Evolutionary conservation across 2,888 invertebrate species (phyloP), one percentile per base, ranked within the genome.

Genomic region (Lysandra coridon): DNA sequence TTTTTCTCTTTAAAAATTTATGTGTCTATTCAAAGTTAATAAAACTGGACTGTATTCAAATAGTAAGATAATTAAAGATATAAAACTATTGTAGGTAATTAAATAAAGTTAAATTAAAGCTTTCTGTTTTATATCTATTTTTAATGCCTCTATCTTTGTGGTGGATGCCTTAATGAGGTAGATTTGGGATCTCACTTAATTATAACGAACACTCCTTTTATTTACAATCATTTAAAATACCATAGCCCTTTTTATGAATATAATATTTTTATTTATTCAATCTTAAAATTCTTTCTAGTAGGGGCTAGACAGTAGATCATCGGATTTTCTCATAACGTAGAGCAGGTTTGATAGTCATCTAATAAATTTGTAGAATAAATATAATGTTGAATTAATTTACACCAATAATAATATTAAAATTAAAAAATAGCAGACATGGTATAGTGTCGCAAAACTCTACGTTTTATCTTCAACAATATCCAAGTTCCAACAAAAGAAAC

Each of bases 1-100:
- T 14, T 69, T 37, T 69, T 37, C 69, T 37, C 33, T 69, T 37
- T 14, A 37, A 33, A 69, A 12, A 69, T 37, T 14, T 69, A 33
- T 4, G 17, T 37, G 5, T 14, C 10, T 6, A 37, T 14, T 10
- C 14, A 33, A 69, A 69, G 14, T 33, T 37, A 37, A 69, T 33
- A 33, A 69, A 69, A 37, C 33, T 17, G 64, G 12, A 30, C 14
- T 69, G 33, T 69, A 69, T 69, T 69, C 17, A 37, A 69, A 69
- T 69, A 69, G 14, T 33, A 37, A 37, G 69, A 33, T 69, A 69
- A 69, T 33, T 37, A 69, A 33, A 37, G 33, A 17, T 69, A 69
- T 69, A 69, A 69, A 69, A 69, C 69, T 69, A 69, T 69, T 69
- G 33, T 69, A 37, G 33, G 69, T 69, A 69, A 69, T 69, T 37